Conservation (phyloP, 2,113 vertebrate genomes). For the Tricholaema leucomelas region DNA sequence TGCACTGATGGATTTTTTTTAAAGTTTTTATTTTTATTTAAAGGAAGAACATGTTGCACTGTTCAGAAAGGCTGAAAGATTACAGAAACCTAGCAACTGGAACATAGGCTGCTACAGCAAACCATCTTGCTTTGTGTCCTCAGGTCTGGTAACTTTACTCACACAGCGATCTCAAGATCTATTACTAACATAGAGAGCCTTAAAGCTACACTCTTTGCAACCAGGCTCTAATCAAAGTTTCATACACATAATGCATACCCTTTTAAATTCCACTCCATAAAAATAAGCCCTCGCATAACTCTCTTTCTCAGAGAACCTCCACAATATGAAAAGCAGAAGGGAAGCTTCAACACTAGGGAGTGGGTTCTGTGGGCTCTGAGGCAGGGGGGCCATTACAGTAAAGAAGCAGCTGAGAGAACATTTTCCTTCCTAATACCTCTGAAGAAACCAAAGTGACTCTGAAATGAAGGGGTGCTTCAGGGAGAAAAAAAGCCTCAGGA, state of each 20-base stretch:
- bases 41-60: background rate
- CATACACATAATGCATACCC: background rate
- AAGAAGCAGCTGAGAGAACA: background rate
- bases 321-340: background rate
- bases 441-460: background rate
- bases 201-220: background rate
- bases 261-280: background rate
- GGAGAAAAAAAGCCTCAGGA: background rate
- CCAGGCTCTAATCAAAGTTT: background rate
- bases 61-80: conserved; percentile 48
- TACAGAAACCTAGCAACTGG: conserved; percentile 56
- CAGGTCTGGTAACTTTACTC: conserved; percentile 10
- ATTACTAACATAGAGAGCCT: conserved; percentile 8
- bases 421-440: background rate
- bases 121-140: conserved; percentile 28
- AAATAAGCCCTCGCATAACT: background rate
- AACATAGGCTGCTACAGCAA: conserved; percentile 23
- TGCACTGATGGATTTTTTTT: background rate
- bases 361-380: background rate
- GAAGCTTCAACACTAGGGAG: background rate
- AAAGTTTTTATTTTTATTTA: background rate
- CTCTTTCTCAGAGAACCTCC: background rate
- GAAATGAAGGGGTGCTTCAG: background rate
- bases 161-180: conserved; percentile 10
- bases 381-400: background rate